Evolutionary conservation across 2,888 invertebrate genomes (phyloP), one percentile per base, ranked within the genome.

Genomic region (Drosophila colorata): DNA sequence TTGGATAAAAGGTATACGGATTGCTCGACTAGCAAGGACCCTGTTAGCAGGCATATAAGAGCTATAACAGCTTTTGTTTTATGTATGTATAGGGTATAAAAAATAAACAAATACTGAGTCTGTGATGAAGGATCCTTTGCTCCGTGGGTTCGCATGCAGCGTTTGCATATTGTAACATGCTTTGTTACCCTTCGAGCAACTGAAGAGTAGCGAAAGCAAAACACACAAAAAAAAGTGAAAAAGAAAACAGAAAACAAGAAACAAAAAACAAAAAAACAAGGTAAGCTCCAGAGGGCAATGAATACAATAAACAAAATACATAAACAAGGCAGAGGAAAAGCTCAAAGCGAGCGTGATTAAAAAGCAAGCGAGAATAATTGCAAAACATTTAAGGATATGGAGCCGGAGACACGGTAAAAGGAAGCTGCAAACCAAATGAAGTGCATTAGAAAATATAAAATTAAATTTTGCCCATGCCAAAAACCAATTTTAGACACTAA

Each of bases 231-330:
- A 2, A 11, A 16, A 40, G 11, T 8, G 6, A 40, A 16, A 16
- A 53, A 11, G 33, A 41, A 23, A 53, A 33, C 11, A 8, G 9
- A 37, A 33, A 28, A 41, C 6, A n/a, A 13, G n/a, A 13, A 18
- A n/a, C 14, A 47, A 38, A 48, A 70, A 56, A 43, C n/a, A 37
- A 16, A 35, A 16, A 35, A 40, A 16, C 37, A 56, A 60, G 60
- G 43, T 57, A 72, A 65, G 71, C 81, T 87, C 74, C 71, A 85
- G 63, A 66, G 71, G 78, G 82, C 80, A 85, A 63, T 69, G 65
- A 59, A 69, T 85, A 85, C 74, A 87, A 85, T 87, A 69, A 80
- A 87, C 69, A 81, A 67, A 58, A 61, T 77, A 69, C 61, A 70
- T 65, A 74, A 85, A 67, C 61, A 78, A 66, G 68, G 35, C 47